Conservation (phyloP, 2,113 vertebrate genomes). For the Coreoperca whiteheadi region DNA sequence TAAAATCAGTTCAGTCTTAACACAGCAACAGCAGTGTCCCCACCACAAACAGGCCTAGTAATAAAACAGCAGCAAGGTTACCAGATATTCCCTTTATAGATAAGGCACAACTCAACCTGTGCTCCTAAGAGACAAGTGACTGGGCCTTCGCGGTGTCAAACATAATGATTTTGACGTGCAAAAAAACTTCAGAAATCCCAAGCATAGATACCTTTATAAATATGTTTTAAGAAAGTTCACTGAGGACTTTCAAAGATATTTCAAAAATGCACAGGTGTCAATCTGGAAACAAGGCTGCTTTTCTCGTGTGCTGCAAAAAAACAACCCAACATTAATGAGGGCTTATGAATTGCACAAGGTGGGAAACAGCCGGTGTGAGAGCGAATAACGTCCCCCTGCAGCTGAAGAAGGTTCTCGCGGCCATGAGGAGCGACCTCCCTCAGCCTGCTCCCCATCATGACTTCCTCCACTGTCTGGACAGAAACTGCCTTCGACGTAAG, state of each 20-base stretch:
- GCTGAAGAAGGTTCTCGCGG: conserved; percentile 65
- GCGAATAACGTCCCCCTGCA: conserved; percentile 69
- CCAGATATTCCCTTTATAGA: too few relatives aligned
- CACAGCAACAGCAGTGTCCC: too few relatives aligned
- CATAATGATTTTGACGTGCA: too few relatives aligned
- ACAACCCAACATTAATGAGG: neutral
- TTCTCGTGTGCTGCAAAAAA: neutral
- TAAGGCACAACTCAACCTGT: too few relatives aligned
- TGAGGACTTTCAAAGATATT: too few relatives aligned
- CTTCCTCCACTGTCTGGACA: conserved; percentile 79
- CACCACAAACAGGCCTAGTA: too few relatives aligned
- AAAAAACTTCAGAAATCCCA: too few relatives aligned
- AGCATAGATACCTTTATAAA: too few relatives aligned
- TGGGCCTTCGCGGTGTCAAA: too few relatives aligned
- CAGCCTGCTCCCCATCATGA: conserved; percentile 44
- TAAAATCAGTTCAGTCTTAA: neutral
- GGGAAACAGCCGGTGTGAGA: conserved; percentile 37
- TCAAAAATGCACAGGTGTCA: neutral
- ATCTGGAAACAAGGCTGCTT: neutral
- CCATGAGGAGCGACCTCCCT: conserved; percentile 58
- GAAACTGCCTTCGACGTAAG: conserved; percentile 73
- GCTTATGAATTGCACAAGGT: conserved; percentile 64
- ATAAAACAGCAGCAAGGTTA: too few relatives aligned
- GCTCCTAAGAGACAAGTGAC: too few relatives aligned
- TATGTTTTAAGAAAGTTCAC: neutral